Conservation (phyloP, 2,113 vertebrate species). For the Dolichotis patagonum region DNA sequence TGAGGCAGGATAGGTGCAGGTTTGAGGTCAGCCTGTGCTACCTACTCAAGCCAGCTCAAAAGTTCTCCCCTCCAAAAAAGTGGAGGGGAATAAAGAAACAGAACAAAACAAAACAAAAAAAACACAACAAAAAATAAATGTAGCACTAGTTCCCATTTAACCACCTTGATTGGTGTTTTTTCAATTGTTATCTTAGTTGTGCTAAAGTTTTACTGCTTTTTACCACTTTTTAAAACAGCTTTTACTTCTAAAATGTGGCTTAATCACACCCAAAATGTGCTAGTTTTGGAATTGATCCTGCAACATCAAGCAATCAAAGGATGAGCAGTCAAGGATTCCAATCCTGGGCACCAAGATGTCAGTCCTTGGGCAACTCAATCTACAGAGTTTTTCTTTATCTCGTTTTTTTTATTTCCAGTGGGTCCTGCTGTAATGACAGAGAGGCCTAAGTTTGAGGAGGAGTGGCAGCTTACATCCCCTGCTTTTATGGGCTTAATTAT, state of each 20-base stretch:
- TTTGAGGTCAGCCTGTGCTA: neutral
- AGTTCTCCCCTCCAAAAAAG: neutral
- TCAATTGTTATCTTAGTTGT: neutral
- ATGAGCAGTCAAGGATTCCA: neutral
- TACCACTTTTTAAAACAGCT: conserved; percentile 27
- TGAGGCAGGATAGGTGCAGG: neutral
- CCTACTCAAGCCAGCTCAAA: neutral
- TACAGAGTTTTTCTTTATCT: conserved; percentile 49
- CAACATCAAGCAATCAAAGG: neutral
- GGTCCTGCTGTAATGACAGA: conserved; percentile 55
- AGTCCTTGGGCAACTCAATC: conserved; percentile 52
- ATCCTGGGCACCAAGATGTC: neutral
- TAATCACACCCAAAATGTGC: neutral
- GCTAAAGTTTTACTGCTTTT: neutral
- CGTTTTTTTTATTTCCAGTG: conserved; percentile 36
- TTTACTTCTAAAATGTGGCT: conserved; percentile 72
- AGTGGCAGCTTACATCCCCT: conserved; percentile 82
- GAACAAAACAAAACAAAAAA: neutral
- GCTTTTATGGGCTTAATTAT: conserved; percentile 93
- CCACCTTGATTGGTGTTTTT: neutral
- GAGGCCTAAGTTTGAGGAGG: conserved; percentile 70
- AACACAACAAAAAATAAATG: too few species aligned
- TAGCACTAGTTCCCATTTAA: neutral
- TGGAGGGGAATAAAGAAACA: neutral
- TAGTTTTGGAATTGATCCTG: conserved; percentile 24